A percentile compares a stretch with the other conserved stretches of the same genome.
Evolutionary conservation across 53 echinoderm and acorn worm genomes (phyloP).

Genomic region (Crossaster papposus): DNA sequence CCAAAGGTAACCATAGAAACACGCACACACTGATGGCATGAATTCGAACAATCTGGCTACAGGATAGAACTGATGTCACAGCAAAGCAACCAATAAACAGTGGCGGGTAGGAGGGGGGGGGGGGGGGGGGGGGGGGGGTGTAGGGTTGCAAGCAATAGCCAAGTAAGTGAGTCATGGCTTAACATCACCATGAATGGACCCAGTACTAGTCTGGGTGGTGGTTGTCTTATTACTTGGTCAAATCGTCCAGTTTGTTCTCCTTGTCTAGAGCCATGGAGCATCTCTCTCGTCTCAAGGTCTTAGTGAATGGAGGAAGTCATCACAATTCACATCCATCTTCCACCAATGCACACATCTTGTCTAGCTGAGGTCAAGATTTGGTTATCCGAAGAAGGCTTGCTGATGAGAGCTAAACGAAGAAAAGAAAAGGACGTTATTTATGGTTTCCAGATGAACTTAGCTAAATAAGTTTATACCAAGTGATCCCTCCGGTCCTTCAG

Average conservation of each 20-base stretch:
- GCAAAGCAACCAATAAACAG: neutral
- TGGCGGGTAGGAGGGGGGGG: neutral
- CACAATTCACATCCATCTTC: conserved; percentile 42
- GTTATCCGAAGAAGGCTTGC: neutral
- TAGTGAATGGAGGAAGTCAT: conserved; percentile 56
- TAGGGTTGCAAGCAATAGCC: too few species aligned
- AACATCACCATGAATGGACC: too few species aligned
- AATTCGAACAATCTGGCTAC: neutral
- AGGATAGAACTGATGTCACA: neutral
- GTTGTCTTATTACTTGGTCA: neutral
- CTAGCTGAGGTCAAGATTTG: neutral
- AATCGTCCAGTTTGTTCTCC: neutral
- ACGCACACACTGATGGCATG: neutral
- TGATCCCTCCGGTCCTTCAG: neutral
- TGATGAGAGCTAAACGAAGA: too few species aligned
- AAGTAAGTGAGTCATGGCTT: too few species aligned
- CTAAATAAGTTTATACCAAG: neutral
- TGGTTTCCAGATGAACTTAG: neutral
- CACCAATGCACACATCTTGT: conserved; percentile 20
- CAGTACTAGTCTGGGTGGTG: too few species aligned
- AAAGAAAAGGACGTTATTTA: neutral
- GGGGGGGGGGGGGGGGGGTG: too few species aligned
- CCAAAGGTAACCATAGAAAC: conserved; percentile 30
- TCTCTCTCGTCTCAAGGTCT: conserved; percentile 69
- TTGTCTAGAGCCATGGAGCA: conserved; percentile 80